Base-by-base conservation (phyloP, 2,888 invertebrate genomes). In the Lithophane socia region DNA sequence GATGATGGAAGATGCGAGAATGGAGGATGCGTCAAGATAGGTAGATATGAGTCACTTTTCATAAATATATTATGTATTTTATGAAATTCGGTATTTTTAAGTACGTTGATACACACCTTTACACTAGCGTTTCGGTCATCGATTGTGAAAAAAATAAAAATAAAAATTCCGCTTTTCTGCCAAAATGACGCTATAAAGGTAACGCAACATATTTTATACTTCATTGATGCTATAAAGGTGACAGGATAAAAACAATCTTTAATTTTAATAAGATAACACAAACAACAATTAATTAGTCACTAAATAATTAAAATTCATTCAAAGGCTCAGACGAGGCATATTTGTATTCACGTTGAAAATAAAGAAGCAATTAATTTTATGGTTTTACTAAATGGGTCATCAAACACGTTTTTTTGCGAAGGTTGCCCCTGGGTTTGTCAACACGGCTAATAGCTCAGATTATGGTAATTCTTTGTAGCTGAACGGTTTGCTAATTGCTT, bases 371-470 rank as follows among this genome's bases (percentile, higher is more conserved):
- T 54, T 67, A 47, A 47, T 75, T 67, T 75, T 29, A 63, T 63
- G 47, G 7, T 54, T 56, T 63, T 16, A 68, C 24, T 9, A 56
- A 75, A 63, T 81, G 7, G 52, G 18, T 21, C 21, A 16, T 24
- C 3, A 72, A 42, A 52, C 18, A 24, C 75, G 4, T 73, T 72
- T 73, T 79, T 80, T 44, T 73, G 13, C 18, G 21, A 10, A 29
- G 61, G 75, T 74, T 71, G 42, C 77, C 69, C 72, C 64, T 74
- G 60, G 60, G 77, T 75, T 74, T 77, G 70, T 73, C 37, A 69
- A 84, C 83, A 81, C 49, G 81, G 79, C 76, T 90, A 86, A 89
- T 88, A 86, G 83, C 85, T 54, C 52, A 77, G 84, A 86, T 89
- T 87, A 89, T 87, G 89, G 79, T 85, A 86, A 70, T 65, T 65